phyloP scores from a whole-genome alignment of 2,797 vertebrate genomes.

The Urophycis tenuis region DNA sequence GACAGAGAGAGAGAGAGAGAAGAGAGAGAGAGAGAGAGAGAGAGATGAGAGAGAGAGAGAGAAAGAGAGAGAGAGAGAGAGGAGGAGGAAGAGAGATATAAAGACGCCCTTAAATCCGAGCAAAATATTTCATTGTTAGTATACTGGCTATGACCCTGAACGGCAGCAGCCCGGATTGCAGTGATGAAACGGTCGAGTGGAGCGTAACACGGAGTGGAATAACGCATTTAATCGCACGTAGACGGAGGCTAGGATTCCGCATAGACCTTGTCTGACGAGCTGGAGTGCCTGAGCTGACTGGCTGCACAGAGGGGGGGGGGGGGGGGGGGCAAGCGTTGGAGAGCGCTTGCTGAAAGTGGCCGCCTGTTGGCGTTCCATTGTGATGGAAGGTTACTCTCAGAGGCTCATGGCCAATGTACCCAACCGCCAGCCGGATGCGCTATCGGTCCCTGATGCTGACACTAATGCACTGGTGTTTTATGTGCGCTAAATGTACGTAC shows the following conservation, averaged over 20 bases:
- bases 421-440: slow-evolving; percentile 18
- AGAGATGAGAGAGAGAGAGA: too few relatives aligned
- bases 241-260: too few relatives aligned
- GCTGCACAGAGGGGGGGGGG: neutral
- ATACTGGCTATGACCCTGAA: too few relatives aligned
- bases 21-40: neutral
- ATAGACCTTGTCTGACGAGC: too few relatives aligned
- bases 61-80: too few relatives aligned
- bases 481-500: slow-evolving; percentile 6
- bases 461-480: slow-evolving; percentile 7
- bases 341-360: slow-evolving; percentile 2
- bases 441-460: slow-evolving; percentile 21
- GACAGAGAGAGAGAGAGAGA: neutral
- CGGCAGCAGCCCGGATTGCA: too few relatives aligned
- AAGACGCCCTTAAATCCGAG: too few relatives aligned
- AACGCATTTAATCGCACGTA: too few relatives aligned
- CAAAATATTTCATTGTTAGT: too few relatives aligned
- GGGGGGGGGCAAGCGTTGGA: too few relatives aligned
- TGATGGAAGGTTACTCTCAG: slow-evolving; percentile 13
- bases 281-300: neutral
- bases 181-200: too few relatives aligned
- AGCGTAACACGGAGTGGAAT: too few relatives aligned
- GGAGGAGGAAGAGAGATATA: neutral
- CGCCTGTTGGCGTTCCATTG: slow-evolving; percentile 1
- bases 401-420: slow-evolving; percentile 20